Base-by-base conservation (phyloP, 2,113 vertebrate genomes). In the Heterotilapia buettikoferi region DNA sequence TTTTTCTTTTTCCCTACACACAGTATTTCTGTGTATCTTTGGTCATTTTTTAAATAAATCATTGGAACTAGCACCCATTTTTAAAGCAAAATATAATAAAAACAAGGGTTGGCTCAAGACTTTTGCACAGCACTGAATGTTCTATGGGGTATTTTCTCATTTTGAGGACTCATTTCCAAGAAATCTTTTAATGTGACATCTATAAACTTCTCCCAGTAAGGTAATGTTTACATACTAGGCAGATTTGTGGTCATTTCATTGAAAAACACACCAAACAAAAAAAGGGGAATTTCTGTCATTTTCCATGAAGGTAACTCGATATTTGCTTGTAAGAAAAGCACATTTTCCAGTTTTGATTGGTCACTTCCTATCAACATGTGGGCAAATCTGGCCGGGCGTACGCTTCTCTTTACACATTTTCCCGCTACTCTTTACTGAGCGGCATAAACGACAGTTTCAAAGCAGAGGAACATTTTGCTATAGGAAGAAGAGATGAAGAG, bases 141-240 rank as follows among this genome's bases (percentile, higher is more conserved):
- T 47, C 5, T 73, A 4, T 43, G 9, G 11, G 11, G 2, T 3
- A 31, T 12, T n/a, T 26, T 18, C 61, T 24, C 9, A 24, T 54
- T 66, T 13, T 33, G 16, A 90, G 38, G 14, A 80, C 59, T 84
- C 43, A 14, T 82, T 89, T 66, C 63, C 50, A 26, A 61, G 80
- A 88, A 88, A 79, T 84, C 73, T 26, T 83, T 85, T 87, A 21
- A 84, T 71, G 80, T 87, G 56, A 71, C 73, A 87, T 79, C 56
- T 50, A 18, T 52, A 80, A 86, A 84, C 24, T 53, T 14, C 14
- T 21, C 43, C 29, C 7, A 54, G 53, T 9, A 61, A 80, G 16
- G 66, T 71, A 61, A 79, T 84, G 76, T 86, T 89, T 80, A 73
- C 53, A 19, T 13, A 9, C 21, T 54, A 11, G 33, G 26, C 40